Evolutionary conservation across 2,888 invertebrate species (phyloP).

Genomic region (Megalurothrips usitatus): DNA sequence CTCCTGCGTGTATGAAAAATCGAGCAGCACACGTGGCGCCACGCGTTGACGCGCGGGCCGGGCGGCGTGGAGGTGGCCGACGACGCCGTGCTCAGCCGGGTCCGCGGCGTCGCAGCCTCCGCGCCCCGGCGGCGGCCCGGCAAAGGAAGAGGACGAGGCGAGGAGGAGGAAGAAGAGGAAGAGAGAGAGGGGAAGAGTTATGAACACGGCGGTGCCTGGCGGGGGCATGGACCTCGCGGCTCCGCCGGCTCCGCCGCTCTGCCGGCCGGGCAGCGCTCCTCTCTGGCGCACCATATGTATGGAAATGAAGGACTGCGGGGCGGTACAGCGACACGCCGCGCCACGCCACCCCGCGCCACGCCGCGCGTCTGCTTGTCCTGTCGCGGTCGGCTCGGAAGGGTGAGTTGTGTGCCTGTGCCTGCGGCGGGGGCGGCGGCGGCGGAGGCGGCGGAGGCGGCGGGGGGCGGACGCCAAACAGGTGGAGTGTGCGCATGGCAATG

Average conservation of each 20-base stretch:
- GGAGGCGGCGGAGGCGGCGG: not conserved
- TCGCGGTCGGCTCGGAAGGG: constrained; percentile 18
- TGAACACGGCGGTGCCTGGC: not conserved
- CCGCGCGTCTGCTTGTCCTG: not conserved
- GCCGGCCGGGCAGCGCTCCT: too few species aligned
- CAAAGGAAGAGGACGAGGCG: not conserved
- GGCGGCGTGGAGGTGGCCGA: not conserved
- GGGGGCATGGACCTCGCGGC: constrained; percentile 4
- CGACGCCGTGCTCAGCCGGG: not conserved
- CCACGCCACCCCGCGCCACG: constrained; percentile 10
- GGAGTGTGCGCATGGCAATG: constrained; percentile 15
- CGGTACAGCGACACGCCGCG: not conserved
- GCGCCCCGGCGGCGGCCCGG: not conserved
- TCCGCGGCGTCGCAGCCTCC: not conserved
- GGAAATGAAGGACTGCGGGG: constrained; percentile 6
- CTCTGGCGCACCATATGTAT: constrained; percentile 4
- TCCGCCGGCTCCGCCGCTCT: too few species aligned
- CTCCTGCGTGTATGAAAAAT: too few species aligned
- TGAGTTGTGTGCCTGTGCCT: constrained; percentile 5
- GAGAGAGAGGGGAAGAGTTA: constrained; percentile 7
- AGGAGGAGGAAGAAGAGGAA: not conserved
- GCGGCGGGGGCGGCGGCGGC: not conserved
- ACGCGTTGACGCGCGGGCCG: not conserved
- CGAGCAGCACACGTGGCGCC: not conserved
- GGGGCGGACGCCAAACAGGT: constrained; percentile 17